Base-by-base conservation (phyloP, 2,113 vertebrate genomes). In the Indicator indicator region DNA sequence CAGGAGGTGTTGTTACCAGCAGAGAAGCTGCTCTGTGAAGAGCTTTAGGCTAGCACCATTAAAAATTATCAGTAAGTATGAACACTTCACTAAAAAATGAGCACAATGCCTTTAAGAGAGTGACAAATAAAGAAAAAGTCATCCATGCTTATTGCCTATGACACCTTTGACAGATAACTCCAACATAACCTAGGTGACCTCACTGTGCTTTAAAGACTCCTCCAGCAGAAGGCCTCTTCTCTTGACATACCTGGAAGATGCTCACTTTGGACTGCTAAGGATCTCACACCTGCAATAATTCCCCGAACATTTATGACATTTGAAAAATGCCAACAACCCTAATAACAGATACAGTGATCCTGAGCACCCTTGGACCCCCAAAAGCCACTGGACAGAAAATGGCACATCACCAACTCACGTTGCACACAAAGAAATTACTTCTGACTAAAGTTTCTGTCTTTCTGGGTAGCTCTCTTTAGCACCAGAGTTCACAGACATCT, bases 271-370 rank as follows among this genome's bases (percentile, higher is more conserved):
- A 6, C 21, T 71, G 62, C 24, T 16, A 42, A 48, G 24, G 28
- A 42, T 24, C 40, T 74, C 52, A 18, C 36, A 23, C 24, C 46
- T 16, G 15, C 16, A 54, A 54, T 17, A 54, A 54, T 17, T 4
- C 17, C n/a, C n/a, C 26, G n/a, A 70, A 42, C 1, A 2, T 1
- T 13, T 0, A 0, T 2, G 32, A 9, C n/a, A 14, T 1, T 13
- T 11, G 33, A 23, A 36, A 44, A 27, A 9, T 0, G 0, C 6
- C 59, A 76, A 11, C 50, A 42, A 55, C 6, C 4, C 13, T 4
- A 59, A 36, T 0, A 1, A 50, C 42, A 56, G 19, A 1, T 28
- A 18, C 5, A 3, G 15, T 0, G 8, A 15, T 16, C 26, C 26
- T 3, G 4, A 27, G 17, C 26, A 62, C 18, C 5, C 11, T 26